Conservation (phyloP, 2,797 vertebrate species). For the Sebastiscus albofasciatus region DNA sequence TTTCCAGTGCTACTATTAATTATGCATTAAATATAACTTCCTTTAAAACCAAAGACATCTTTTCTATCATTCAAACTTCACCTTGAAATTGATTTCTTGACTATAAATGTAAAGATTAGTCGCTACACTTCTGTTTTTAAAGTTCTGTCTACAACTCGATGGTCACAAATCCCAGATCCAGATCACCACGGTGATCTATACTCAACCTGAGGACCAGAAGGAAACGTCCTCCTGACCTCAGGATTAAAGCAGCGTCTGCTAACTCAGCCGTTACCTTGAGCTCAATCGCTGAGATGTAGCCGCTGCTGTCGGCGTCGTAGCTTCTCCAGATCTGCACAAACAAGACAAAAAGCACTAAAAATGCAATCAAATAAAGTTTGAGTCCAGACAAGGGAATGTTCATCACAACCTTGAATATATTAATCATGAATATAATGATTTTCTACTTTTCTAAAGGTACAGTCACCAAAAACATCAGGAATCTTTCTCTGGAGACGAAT, state of each 20-base stretch:
- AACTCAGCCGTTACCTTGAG: conserved; percentile 80
- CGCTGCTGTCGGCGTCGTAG: conserved; percentile 93
- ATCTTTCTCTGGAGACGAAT: neutral
- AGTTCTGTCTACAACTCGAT: neutral
- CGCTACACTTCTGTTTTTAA: neutral
- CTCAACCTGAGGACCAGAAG: neutral
- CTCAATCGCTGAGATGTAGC: conserved; percentile 90
- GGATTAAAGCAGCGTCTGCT: neutral
- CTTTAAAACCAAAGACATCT: too few species aligned
- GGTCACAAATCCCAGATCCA: too few species aligned
- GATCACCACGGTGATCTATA: neutral
- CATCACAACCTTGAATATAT: neutral
- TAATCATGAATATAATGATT: neutral
- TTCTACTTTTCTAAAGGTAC: neutral
- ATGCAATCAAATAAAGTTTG: neutral
- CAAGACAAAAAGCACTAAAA: neutral
- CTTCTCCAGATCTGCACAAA: conserved; percentile 89
- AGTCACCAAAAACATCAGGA: neutral
- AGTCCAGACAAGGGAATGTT: neutral
- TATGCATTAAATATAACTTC: neutral
- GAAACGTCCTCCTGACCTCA: neutral
- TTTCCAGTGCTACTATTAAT: neutral
- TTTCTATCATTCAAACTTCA: neutral
- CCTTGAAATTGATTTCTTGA: neutral
- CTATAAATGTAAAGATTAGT: neutral